Evolutionary conservation across 2,797 vertebrate species (phyloP), one percentile per base, ranked within the genome.

Genomic region (Stomatorhinus walkeri): DNA sequence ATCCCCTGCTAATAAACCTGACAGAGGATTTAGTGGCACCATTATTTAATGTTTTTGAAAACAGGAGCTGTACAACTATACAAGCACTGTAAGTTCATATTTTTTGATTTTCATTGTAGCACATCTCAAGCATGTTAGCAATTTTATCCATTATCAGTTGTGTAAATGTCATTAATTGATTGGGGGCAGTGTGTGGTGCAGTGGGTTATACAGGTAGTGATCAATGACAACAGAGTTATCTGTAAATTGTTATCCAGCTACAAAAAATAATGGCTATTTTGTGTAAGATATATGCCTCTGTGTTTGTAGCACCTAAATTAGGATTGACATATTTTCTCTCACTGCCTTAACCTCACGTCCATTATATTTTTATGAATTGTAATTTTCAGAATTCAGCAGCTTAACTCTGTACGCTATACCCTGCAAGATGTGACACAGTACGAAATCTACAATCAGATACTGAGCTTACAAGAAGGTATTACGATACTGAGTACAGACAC

Each of bases 381-480:
- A 3, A 54, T 46, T 40, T 91, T 84, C 90, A 96, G 95, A 87
- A 89, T 96, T 0, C 10, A 24, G 0, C 49, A 88, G 3, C 91
- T 96, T 54, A 94, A 95, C 87, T 59, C 51, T 7, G 90, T 88
- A 14, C 91, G 92, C 14, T 87, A 91, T 43, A 92, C 91, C 1
- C 94, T 96, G 40, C 90, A 61, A 85, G 43, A 88, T 0, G 85
- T 54, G 0, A 92, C 93, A 40, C 90, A 93, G 90, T 88, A 32
- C 2, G 88, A 92, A 84, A 92, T 95, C 89, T 59, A 93, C 87
- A 88, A 59, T 46, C 89, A 94, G 83, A 95, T 96, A 87, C 0
- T 95, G 76, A 89, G 87, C 88, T 61, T 87, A 68, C 94, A 96
- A 2, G 36, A 28, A 93, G 95, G 96, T 96, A 90, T 19, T 49